Conservation (phyloP, 1,140 invertebrate genomes). For the honey bee (Apis mellifera) region Amel_HAv3.1 CM009931.2:4574001-4574500, state of each 20-base stretch:
- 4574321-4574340: background rate
- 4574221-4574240: background rate
- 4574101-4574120: conserved; percentile 12
- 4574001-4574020: conserved; percentile 9
- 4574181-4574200: background rate
- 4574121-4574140: background rate
- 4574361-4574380: no score
- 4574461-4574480: background rate
- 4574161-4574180: no score
- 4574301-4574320: background rate
- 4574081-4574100: conserved; percentile 1
- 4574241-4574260: background rate
- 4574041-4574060: background rate
- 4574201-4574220: background rate
- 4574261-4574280: conserved; percentile 7
- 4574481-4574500: background rate
- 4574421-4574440: no score
- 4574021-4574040: conserved; percentile 16
- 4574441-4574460: no score
- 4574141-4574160: no score
- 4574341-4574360: background rate
- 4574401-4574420: no score
- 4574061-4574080: background rate
- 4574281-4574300: conserved; percentile 1
- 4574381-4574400: no score